These are phyloP conservation scores for Phocoena phocoena DNA, from an alignment of 2,113 vertebrate species.

Conservation along the genomic window DNA sequence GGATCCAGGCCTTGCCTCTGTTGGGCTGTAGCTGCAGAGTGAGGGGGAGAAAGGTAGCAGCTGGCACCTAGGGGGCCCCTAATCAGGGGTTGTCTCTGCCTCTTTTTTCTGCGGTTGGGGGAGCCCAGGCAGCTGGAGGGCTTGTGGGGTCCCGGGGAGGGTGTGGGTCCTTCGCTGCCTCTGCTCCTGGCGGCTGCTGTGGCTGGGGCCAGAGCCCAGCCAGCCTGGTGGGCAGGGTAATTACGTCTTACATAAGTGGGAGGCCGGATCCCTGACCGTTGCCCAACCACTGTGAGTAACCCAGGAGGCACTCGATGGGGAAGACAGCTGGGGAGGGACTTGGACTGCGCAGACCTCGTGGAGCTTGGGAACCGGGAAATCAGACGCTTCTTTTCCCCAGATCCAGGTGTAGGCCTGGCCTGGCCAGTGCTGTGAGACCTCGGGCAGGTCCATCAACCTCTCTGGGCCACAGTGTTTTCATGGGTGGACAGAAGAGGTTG, in stretches of 20 bases:
- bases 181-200: not conserved
- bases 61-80: too few species aligned
- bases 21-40: not conserved
- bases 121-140: not conserved
- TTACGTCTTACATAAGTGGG: conserved; percentile 72
- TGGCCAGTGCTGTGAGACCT: not conserved
- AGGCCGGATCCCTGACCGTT: conserved; percentile 70
- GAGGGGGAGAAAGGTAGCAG: not conserved
- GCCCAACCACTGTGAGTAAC: conserved; percentile 74
- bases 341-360: not conserved
- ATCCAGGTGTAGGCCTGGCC: not conserved
- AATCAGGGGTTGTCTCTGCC: not conserved
- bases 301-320: conserved; percentile 48
- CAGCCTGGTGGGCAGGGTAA: conserved; percentile 52
- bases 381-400: not conserved
- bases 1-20: not conserved
- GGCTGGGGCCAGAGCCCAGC: conserved; percentile 21
- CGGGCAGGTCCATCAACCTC: not conserved
- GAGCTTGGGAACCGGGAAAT: conserved; percentile 48
- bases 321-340: conserved; percentile 42
- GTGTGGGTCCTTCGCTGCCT: not conserved
- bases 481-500: not conserved
- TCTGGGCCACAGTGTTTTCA: not conserved
- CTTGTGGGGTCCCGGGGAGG: not conserved
- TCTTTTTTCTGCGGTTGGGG: not conserved